Base-by-base conservation (phyloP, 1,140 invertebrate genomes). In the Caligus rogercresseyi region DNA sequence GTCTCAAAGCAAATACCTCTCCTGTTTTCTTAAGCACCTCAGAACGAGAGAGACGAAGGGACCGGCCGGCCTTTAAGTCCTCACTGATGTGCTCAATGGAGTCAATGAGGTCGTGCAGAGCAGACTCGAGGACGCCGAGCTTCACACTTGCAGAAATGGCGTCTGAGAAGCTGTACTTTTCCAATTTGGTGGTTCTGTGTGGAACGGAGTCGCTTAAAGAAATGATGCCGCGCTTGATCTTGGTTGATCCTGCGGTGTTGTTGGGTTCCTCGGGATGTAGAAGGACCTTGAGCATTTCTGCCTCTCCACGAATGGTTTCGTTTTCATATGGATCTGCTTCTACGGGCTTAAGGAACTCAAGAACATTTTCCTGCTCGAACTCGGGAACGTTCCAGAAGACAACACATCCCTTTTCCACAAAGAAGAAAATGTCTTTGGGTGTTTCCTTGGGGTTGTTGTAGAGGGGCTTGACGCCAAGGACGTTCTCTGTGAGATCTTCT, bases 311-410 rank as follows among this genome's bases (percentile, higher is more conserved):
- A 0, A 92, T 79, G 0, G 88, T 70, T 13, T 77, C 72, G 43
- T 76, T 73, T 1, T 80, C 74, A 70, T 89, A 90, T 43, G 83
- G 64, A 20, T 69, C 68, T 7, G 67, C 54, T 61, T 69, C 61
- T 64, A 68, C 72, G 14, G 43, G 52, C 64, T 68, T 71, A 66
- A 71, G 67, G 73, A 89, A 87, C 52, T 79, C 74, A 4, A 93
- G 71, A 1, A 92, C 74, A 76, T 85, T 86, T 62, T 78, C 78
- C 54, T 80, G 79, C 71, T 97, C 91, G 55, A 86, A 69, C 65
- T 90, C 83, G 21, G 82, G 79, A 64, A 91, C 81, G 75, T 95
- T 95, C 92, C 92, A 97, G 72, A 94, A 84, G 0, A 95, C 86
- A 15, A 89, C 80, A 19, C 84, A 82, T 11, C 89, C 89, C 75